Conservation (phyloP, 2,113 vertebrate species). For the Vulpes vulpes region DNA sequence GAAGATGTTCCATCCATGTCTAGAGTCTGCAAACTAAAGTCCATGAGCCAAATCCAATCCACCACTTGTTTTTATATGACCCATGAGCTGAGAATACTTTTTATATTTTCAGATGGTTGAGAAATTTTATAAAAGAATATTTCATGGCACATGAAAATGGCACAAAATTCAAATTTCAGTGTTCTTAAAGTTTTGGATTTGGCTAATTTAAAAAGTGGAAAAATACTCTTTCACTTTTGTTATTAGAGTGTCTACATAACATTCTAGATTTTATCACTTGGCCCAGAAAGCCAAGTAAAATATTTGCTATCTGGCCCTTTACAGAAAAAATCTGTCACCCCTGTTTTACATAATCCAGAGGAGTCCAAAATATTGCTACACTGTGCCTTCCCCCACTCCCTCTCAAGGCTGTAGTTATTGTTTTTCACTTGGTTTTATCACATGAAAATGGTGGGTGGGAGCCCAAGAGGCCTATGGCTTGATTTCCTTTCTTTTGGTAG, state of each 20-base stretch:
- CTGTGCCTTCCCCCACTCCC: neutral
- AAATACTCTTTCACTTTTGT: neutral
- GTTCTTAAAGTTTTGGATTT: neutral
- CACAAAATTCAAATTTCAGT: neutral
- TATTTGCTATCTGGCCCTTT: neutral
- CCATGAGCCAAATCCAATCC: neutral
- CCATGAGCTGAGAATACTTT: neutral
- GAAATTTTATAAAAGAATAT: neutral
- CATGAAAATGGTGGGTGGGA: neutral
- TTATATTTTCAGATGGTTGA: neutral
- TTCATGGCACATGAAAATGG: neutral
- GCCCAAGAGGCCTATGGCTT: neutral
- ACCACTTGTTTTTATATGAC: neutral
- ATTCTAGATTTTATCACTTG: constrained; percentile 12
- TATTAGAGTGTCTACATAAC: neutral
- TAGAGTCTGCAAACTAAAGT: neutral
- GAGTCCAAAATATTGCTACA: neutral
- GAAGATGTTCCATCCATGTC: neutral
- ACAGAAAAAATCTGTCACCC: neutral
- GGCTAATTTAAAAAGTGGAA: neutral
- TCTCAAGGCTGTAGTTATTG: neutral
- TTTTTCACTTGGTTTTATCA: neutral
- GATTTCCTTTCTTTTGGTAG: constrained; percentile 45
- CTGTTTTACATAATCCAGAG: neutral
- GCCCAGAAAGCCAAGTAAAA: constrained; percentile 3